Base-by-base conservation (phyloP, 1,140 invertebrate species). In the Tetragonula clypearis region DNA sequence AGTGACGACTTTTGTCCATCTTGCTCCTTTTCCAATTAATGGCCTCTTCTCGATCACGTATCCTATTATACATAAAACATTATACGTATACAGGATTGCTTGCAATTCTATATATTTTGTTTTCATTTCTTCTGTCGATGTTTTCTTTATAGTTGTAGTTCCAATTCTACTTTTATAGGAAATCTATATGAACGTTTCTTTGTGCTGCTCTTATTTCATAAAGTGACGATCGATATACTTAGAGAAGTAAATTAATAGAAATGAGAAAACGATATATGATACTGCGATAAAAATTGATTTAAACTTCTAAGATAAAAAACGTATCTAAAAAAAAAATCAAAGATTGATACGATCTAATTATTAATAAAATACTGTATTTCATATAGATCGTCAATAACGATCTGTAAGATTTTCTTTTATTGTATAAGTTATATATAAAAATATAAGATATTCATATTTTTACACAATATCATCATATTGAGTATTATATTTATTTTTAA, bases 21-120 rank as follows among this genome's bases (percentile, higher is more conserved):
- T 92, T 15, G 94, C 91, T 77, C 92, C 93, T 90, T 96, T 97
- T 56, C 96, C 96, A 68, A 96, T 96, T 71, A 95, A 95, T 87
- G 96, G 96, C 95, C 97, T 97, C 95, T 97, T 99, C 95, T 99
- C 99, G 86, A 99, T 97, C 53, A 99, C 96, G 94, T 99, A 99
- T 81, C 97, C 97, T 97, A 79, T 9, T 87, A 49, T 8, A 49
- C 41, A 0, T 81, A 30, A 35, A n/a, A 53, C 23, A 26, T 53
- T 30, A 30, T 30, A 30, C 30, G 1, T 30, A 30, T 30, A 30
- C 30, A 21, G 4, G 11, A 55, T 75, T 62, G 14, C 30, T 35
- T 12, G 8, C 9, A 71, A 17, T 5, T 21, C 26, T 11, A 23
- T 69, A 17, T 11, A 14, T 12, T 3, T 14, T 2, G n/a, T 3